phyloP scores from a whole-genome alignment of 2,888 invertebrate species.

The Netelia melanura region DNA sequence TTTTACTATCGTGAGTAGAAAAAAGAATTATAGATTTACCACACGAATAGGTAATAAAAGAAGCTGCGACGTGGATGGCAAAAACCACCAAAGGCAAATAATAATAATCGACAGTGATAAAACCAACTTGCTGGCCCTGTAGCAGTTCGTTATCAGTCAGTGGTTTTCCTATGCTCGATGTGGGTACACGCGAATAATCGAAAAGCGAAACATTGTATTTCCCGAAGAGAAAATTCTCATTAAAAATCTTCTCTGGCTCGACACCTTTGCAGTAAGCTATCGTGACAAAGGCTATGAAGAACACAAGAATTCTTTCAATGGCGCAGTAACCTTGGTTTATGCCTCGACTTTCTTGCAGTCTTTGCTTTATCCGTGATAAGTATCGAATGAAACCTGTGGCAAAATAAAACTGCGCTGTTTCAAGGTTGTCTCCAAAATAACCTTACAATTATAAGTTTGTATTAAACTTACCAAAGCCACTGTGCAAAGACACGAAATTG shows the following conservation, averaged over 20 bases:
- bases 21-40: constrained; percentile 76
- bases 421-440: neutral
- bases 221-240: constrained; percentile 63
- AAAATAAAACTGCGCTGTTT: constrained; percentile 46
- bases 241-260: constrained; percentile 76
- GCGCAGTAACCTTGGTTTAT: constrained; percentile 91
- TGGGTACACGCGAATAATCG: constrained; percentile 54
- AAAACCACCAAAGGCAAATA: constrained; percentile 87
- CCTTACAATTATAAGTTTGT: neutral
- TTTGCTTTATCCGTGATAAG: constrained; percentile 85
- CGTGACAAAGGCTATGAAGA: constrained; percentile 88
- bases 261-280: constrained; percentile 84
- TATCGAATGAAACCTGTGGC: constrained; percentile 81
- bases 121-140: constrained; percentile 22
- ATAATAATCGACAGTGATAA: constrained; percentile 59
- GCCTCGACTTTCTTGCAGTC: constrained; percentile 88
- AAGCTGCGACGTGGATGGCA: constrained; percentile 88
- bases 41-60: constrained; percentile 89
- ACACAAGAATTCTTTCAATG: constrained; percentile 91
- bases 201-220: constrained; percentile 76
- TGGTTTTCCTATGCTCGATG: neutral
- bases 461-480: constrained; percentile 75
- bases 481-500: constrained; percentile 88
- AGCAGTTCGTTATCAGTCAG: neutral
- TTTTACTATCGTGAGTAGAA: neutral